phyloP scores from a whole-genome alignment of 1,140 invertebrate species.

The Belonocnema kinseyi region DNA sequence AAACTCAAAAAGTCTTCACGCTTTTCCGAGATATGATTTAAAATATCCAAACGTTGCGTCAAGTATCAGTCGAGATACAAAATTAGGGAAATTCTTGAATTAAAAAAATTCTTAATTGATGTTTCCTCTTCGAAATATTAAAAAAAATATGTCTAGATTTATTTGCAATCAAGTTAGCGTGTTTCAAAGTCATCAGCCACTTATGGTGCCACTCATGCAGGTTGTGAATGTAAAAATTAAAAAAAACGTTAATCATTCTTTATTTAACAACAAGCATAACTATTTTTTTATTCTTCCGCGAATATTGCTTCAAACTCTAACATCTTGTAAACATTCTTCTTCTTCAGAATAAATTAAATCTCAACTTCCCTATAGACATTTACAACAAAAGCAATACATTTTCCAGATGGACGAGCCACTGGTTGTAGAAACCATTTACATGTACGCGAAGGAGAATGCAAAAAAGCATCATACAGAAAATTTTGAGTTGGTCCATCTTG shows the following conservation, averaged over 20 bases:
- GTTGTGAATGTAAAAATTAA: slow-evolving; percentile 1
- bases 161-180: neutral
- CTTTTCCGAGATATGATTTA: too few relatives aligned
- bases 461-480: slow-evolving; percentile 75
- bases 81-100: too few relatives aligned
- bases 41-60: too few relatives aligned
- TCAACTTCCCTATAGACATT: neutral
- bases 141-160: neutral
- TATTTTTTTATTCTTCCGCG: neutral
- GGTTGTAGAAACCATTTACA: slow-evolving; percentile 71
- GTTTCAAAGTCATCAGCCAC: neutral
- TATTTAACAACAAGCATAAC: neutral
- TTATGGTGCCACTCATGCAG: neutral
- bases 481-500: slow-evolving; percentile 75
- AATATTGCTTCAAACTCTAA: neutral
- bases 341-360: slow-evolving; percentile 40
- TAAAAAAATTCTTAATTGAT: too few relatives aligned
- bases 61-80: too few relatives aligned
- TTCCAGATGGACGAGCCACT: slow-evolving; percentile 62
- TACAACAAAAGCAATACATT: slow-evolving; percentile 21
- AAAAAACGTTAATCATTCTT: neutral
- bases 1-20: too few relatives aligned
- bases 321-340: neutral
- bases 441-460: slow-evolving; percentile 77
- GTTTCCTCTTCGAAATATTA: too few relatives aligned